Evolutionary conservation across 2,113 vertebrate genomes (phyloP).

Genomic region (Petromus typicus): DNA sequence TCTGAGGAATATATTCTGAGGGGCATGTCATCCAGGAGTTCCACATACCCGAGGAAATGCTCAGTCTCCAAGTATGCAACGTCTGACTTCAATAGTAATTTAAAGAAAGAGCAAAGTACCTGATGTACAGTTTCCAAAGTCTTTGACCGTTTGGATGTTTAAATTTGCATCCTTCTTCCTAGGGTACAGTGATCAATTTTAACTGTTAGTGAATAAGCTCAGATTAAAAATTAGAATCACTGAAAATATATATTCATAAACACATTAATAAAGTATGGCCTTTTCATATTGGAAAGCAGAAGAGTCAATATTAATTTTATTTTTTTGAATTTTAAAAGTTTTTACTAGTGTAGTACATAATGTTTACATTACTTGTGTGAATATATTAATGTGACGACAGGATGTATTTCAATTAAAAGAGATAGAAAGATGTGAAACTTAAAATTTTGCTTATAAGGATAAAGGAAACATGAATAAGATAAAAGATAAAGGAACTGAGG

Average conservation of each 20-base stretch:
- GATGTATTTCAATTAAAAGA: not conserved
- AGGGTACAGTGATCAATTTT: not conserved
- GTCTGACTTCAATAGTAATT: not conserved
- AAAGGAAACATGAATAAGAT: not conserved
- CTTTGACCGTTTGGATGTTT: not conserved
- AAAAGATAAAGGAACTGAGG: not conserved
- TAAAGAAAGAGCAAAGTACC: not conserved
- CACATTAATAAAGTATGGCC: not conserved
- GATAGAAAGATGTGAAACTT: not conserved
- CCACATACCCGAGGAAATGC: not conserved
- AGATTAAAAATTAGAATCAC: not conserved
- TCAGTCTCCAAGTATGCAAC: not conserved
- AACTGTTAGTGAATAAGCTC: not conserved
- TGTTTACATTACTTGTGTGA: not conserved
- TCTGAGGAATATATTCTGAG: not conserved
- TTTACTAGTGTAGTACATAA: not conserved
- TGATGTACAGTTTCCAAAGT: not conserved
- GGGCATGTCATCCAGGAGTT: not conserved
- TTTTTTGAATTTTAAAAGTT: not conserved
- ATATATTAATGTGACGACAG: not conserved
- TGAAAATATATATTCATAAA: not conserved
- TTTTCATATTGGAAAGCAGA: not conserved
- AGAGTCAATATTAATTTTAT: not conserved
- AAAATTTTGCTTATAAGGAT: not conserved
- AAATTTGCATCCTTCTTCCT: not conserved